phyloP scores from a whole-genome alignment of 2,888 invertebrate species.

The Drosophila subsilvestris region DNA sequence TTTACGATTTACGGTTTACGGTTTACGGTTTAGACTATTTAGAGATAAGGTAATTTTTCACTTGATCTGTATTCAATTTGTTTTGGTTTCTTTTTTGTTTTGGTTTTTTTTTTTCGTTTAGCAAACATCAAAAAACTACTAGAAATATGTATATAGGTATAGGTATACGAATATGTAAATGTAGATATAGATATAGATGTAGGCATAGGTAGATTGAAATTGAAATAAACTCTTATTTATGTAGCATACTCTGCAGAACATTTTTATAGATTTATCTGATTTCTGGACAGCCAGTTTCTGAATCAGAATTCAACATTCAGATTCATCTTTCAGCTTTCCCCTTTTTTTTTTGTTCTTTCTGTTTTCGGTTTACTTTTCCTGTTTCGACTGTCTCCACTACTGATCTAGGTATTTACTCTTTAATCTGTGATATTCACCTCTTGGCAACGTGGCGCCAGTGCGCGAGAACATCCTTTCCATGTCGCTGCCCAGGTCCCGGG shows the following conservation, averaged over 20 bases:
- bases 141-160: slow-evolving; percentile 41
- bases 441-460: slow-evolving; percentile 86
- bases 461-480: slow-evolving; percentile 90
- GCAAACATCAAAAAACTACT: slow-evolving; percentile 75
- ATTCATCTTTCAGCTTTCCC: slow-evolving; percentile 28
- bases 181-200: slow-evolving; percentile 19
- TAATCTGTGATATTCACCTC: slow-evolving; percentile 87
- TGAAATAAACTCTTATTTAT: slow-evolving; percentile 62
- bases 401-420: slow-evolving; percentile 84
- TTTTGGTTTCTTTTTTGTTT: slow-evolving; percentile 27
- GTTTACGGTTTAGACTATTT: slow-evolving; percentile 58
- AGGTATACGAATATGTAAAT: slow-evolving; percentile 44
- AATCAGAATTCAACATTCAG: background rate
- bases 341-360: slow-evolving; percentile 32
- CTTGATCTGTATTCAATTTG: slow-evolving; percentile 38
- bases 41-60: slow-evolving; percentile 45
- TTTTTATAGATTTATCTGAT: slow-evolving; percentile 23
- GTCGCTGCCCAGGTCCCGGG: slow-evolving; percentile 89
- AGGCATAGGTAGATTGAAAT: slow-evolving; percentile 50
- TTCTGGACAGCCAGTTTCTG: background rate
- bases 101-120: slow-evolving; percentile 48
- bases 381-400: slow-evolving; percentile 46
- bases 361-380: slow-evolving; percentile 1
- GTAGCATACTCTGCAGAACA: slow-evolving; percentile 65
- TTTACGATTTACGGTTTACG: slow-evolving; percentile 21